Percentiles rank a stretch among this genome's conserved stretches.
Evolutionary conservation across 2,113 vertebrate species (phyloP).

Genomic region (Varanus salvator): DNA sequence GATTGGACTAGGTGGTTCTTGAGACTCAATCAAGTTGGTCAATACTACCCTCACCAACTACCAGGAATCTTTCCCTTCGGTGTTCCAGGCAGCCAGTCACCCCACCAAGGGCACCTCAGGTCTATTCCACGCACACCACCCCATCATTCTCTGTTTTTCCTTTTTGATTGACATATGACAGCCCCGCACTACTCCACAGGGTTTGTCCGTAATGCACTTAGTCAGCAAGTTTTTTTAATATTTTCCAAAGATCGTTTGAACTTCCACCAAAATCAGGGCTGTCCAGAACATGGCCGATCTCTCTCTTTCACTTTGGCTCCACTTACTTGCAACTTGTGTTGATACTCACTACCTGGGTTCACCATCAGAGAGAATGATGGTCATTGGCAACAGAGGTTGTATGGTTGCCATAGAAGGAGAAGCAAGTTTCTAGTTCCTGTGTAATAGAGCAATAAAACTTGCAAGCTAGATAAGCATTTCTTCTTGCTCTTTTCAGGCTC

Average conservation of each 20-base stretch:
- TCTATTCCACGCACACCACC: background rate
- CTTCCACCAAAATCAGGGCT: background rate
- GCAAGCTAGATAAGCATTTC: background rate
- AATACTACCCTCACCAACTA: background rate
- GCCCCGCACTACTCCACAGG: background rate
- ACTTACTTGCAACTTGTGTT: background rate
- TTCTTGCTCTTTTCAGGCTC: background rate
- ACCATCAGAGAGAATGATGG: background rate
- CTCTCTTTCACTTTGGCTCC: background rate
- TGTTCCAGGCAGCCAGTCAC: background rate
- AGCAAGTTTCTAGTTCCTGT: background rate
- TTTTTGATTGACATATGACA: background rate
- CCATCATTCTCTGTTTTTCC: background rate
- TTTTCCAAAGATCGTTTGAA: background rate
- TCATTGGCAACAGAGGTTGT: background rate
- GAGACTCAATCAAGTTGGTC: background rate
- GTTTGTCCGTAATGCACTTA: background rate
- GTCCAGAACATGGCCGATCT: background rate
- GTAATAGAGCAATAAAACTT: background rate
- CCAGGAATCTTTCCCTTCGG: background rate
- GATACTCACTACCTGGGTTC: background rate
- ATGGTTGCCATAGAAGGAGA: background rate
- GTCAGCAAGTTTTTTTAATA: background rate
- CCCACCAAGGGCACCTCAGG: background rate
- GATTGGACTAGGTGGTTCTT: background rate